Evolutionary conservation across 1,140 invertebrate species (phyloP).

Genomic region (Drosophila erecta): DNA sequence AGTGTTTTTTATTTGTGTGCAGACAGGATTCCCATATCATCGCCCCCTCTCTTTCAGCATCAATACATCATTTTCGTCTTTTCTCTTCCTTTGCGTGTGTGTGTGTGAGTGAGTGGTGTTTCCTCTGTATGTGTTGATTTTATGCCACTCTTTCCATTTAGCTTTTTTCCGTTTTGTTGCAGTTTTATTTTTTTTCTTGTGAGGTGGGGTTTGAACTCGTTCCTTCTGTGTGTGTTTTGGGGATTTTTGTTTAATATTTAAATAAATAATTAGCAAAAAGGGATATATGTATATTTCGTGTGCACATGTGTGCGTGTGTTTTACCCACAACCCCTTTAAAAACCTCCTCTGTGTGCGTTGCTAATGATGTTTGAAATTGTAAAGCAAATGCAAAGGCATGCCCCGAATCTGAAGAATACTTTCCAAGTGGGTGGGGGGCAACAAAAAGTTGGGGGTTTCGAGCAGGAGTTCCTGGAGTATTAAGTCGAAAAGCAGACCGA

Average conservation of each 20-base stretch:
- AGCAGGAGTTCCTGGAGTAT: slow-evolving; percentile 6
- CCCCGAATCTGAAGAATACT: slow-evolving; percentile 57
- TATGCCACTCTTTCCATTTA: slow-evolving; percentile 61
- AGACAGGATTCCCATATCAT: slow-evolving; percentile 37
- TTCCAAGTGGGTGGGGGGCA: not conserved
- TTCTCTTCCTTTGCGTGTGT: slow-evolving; percentile 21
- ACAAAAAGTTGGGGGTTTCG: not conserved
- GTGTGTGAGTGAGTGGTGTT: slow-evolving; percentile 16
- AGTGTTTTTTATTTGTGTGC: slow-evolving; percentile 37
- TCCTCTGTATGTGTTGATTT: slow-evolving; percentile 53
- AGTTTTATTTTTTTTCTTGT: slow-evolving; percentile 37
- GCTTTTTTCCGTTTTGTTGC: slow-evolving; percentile 49
- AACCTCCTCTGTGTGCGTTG: slow-evolving; percentile 64
- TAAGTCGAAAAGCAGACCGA: slow-evolving; percentile 14
- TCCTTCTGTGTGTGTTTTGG: slow-evolving; percentile 49
- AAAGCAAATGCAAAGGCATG: slow-evolving; percentile 81
- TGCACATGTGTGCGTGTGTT: slow-evolving; percentile 10
- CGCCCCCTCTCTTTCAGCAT: slow-evolving; percentile 43
- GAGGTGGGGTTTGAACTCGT: slow-evolving; percentile 6
- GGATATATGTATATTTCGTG: slow-evolving; percentile 33
- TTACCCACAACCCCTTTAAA: not conserved
- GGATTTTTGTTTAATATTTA: slow-evolving; percentile 84
- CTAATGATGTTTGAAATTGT: slow-evolving; percentile 82
- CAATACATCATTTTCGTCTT: slow-evolving; percentile 83
- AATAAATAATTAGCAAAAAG: slow-evolving; percentile 85